A percentile compares a stretch with the other conserved stretches of the same genome.
Conservation (phyloP, 2,888 invertebrate genomes). For the Xestobium rufovillosum region DNA sequence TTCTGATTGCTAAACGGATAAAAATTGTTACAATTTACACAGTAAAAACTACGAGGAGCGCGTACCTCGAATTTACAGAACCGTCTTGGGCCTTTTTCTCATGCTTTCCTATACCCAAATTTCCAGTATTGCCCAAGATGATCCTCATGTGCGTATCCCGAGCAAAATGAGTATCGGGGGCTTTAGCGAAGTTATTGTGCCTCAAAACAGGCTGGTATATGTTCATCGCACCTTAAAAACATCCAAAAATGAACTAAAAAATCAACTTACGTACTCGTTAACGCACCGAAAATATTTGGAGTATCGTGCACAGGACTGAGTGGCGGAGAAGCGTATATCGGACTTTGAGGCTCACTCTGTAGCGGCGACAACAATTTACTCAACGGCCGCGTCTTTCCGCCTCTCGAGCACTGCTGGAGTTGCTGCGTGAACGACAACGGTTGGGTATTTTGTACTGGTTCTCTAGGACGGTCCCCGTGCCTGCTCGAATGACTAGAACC, state of each 20-base stretch:
- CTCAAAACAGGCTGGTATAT: slow-evolving; percentile 43
- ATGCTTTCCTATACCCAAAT: slow-evolving; percentile 28
- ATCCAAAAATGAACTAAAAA: neutral
- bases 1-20: slow-evolving; percentile 41
- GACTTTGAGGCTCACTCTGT: slow-evolving; percentile 61
- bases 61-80: neutral
- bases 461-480: slow-evolving; percentile 38
- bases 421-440: slow-evolving; percentile 89
- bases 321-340: slow-evolving; percentile 65
- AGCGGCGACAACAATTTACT: slow-evolving; percentile 53
- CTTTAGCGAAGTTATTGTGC: slow-evolving; percentile 42
- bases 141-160: slow-evolving; percentile 90
- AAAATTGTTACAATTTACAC: slow-evolving; percentile 3
- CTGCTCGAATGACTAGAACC: slow-evolving; percentile 46
- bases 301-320: slow-evolving; percentile 48
- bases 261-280: slow-evolving; percentile 6
- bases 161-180: slow-evolving; percentile 74
- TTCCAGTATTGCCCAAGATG: slow-evolving; percentile 51
- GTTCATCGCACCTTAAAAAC: slow-evolving; percentile 37
- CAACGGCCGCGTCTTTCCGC: slow-evolving; percentile 56
- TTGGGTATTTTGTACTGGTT: slow-evolving; percentile 33
- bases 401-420: slow-evolving; percentile 75
- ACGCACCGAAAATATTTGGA: slow-evolving; percentile 39
- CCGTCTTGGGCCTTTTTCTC: slow-evolving; percentile 30
- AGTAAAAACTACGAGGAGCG: slow-evolving; percentile 4